Base-by-base conservation (phyloP, 2,113 vertebrate genomes). In the Poeciliopsis turrubarensis region DNA sequence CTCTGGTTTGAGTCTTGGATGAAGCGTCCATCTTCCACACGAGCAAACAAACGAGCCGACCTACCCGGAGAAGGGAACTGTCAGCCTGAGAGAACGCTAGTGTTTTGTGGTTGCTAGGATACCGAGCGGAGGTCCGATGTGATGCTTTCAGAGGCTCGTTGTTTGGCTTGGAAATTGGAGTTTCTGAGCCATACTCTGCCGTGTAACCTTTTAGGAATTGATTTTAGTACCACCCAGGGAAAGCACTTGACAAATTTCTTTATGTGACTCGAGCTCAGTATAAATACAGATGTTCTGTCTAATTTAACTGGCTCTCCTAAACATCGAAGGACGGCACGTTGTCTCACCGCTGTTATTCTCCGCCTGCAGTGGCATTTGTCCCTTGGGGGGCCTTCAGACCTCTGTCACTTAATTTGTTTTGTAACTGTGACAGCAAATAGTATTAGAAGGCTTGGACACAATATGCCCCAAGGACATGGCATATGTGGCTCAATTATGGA, bases 71-170 rank as follows among this genome's bases (percentile, higher is more conserved):
- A 4, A 47, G 5, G 0, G 3, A 57, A 17, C 19, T 25, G 7
- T 0, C 19, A 5, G 30, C 29, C 0, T 0, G 31, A 22, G 0
- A n/a, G 0, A 15, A 13, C 2, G 27, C 44, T 5, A 26, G 70
- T 63, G 76, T 81, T 57, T 30, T 1, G 26, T 4, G 72, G 91
- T 92, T 91, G 91, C 93, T 90, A 82, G 51, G 93, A 78, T 70
- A 90, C 89, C 7, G 47, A 65, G 4, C 22, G 12, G 3, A 22
- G 1, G 17, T 13, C 27, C 1, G 17, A 9, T 1, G 0, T 80
- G 86, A 13, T 80, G 70, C 89, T 4, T 89, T 90, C 81, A 86
- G 0, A 2, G 0, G 12, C 76, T 11, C 6, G 57, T 31, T 30
- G 6, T 47, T 39, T n/a, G 4, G 12, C 9, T 4, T 15, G 82